Base-by-base conservation (phyloP, 92 coral and sea anemone genomes). In the Phymanthus crucifer region DNA sequence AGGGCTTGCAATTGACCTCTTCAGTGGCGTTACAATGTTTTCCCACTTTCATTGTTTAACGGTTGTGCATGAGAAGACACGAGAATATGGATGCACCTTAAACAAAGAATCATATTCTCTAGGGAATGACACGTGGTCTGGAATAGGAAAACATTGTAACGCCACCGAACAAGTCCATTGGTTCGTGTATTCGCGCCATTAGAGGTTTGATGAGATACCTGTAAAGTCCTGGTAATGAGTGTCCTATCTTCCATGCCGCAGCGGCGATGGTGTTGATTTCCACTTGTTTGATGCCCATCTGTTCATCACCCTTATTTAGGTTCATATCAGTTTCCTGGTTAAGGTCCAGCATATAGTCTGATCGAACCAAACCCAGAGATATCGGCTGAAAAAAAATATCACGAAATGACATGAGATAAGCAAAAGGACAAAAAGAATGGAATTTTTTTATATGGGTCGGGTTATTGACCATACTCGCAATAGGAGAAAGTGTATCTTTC, bases 221-320 rank as follows among this genome's bases (percentile, higher is more conserved):
- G 80, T 88, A 91, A 58, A 95, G 83, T 18, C 73, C 90, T 48
- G 92, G 88, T 78, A 95, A 50, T 45, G 80, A 80, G 32, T 90
- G 70, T 21, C 91, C 92, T 21, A 93, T 58, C 54, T 93, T 87
- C 75, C 94, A 95, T 75, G 91, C 87, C 24, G 96, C 89, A 18
- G 94, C 87, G 17, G 99, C 94, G 68, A 93, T 93, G 32, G 99
- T 93, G 83, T 93, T 95, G 48, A 95, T 86, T 81, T 95, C 99
- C 52, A 95, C 91, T 67, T 95, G 99, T 81, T 95, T 95, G 72
- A 95, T 88, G 32, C 70, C 56, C 72, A 26, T 67, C 29, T 90
- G 73, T 12, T 77, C 86, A 58, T 37, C 10, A 35, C 47, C 19
- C 26, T 40, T 37, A 52, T 87, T 73, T 61, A 77, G 46, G 11